These are phyloP conservation scores for Hycleus phaleratus DNA, from an alignment of 1,140 invertebrate species.

Conservation along the genomic window DNA sequence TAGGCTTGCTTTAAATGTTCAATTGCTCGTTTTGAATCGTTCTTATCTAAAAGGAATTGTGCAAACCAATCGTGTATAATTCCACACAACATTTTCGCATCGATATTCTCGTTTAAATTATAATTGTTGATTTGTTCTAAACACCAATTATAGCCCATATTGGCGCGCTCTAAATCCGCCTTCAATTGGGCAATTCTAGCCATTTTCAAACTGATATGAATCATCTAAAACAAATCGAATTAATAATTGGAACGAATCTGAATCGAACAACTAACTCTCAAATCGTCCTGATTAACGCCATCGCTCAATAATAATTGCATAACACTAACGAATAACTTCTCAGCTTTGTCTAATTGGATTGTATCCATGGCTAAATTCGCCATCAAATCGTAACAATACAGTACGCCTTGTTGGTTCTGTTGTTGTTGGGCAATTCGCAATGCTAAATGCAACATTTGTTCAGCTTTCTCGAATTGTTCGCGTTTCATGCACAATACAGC, in stretches of 20 bases:
- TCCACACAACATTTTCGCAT: constrained; percentile 57
- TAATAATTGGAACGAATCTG: constrained; percentile 24
- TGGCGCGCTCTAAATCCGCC: constrained; percentile 56
- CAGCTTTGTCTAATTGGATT: constrained; percentile 71
- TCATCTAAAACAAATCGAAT: constrained; percentile 36
- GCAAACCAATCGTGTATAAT: constrained; percentile 78
- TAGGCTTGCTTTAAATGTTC: constrained; percentile 62
- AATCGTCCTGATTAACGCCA: constrained; percentile 63
- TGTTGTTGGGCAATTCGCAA: constrained; percentile 74
- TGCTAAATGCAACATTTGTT: constrained; percentile 75
- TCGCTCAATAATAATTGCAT: constrained; percentile 64
- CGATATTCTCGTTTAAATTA: constrained; percentile 40
- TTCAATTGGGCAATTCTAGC: constrained; percentile 61
- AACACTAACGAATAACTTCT: constrained; percentile 73
- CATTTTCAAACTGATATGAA: constrained; percentile 71
- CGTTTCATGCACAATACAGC: constrained; percentile 65
- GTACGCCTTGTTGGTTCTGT: constrained; percentile 64
- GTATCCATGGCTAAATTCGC: constrained; percentile 79
- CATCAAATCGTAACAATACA: constrained; percentile 84
- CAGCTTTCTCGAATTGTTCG: constrained; percentile 70
- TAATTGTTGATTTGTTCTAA: constrained; percentile 57
- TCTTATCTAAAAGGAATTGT: constrained; percentile 59
- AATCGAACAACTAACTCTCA: constrained; percentile 48
- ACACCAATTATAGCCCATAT: constrained; percentile 69
- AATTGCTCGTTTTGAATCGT: constrained; percentile 56